phyloP scores from a whole-genome alignment of 2,888 invertebrate species.

The Scaeva pyrastri region DNA sequence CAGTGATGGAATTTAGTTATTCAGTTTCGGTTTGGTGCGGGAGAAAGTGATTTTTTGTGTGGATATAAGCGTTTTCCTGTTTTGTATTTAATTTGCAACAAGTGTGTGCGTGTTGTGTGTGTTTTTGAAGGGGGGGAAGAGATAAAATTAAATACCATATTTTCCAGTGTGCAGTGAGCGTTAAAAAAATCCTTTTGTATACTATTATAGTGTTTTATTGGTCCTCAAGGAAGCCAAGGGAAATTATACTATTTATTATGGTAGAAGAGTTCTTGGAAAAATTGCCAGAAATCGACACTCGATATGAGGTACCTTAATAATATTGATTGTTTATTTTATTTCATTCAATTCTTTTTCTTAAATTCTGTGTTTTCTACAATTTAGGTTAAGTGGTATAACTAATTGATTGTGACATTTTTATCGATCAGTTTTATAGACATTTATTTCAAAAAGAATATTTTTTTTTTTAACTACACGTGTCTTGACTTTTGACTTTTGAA shows the following conservation, averaged over 20 bases:
- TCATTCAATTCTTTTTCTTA: background rate
- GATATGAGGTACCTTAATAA: constrained; percentile 80
- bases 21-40: constrained; percentile 50
- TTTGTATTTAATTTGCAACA: constrained; percentile 66
- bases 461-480: background rate
- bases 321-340: background rate
- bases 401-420: background rate
- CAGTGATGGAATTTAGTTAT: constrained; percentile 51
- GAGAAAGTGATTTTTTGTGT: constrained; percentile 15
- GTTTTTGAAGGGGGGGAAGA: background rate
- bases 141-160: background rate
- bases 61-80: constrained; percentile 9
- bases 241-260: constrained; percentile 79
- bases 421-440: background rate
- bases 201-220: constrained; percentile 15
- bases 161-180: background rate
- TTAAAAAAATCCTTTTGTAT: background rate
- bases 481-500: background rate
- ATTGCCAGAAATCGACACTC: constrained; percentile 83
- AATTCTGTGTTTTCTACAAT: background rate
- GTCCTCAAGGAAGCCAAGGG: constrained; percentile 35
- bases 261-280: constrained; percentile 84
- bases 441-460: background rate
- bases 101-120: constrained; percentile 44
- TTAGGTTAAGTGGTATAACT: constrained; percentile 4